These are phyloP conservation scores for Pitangus sulphuratus DNA, from an alignment of 2,797 vertebrate species.

Conservation along the genomic window DNA sequence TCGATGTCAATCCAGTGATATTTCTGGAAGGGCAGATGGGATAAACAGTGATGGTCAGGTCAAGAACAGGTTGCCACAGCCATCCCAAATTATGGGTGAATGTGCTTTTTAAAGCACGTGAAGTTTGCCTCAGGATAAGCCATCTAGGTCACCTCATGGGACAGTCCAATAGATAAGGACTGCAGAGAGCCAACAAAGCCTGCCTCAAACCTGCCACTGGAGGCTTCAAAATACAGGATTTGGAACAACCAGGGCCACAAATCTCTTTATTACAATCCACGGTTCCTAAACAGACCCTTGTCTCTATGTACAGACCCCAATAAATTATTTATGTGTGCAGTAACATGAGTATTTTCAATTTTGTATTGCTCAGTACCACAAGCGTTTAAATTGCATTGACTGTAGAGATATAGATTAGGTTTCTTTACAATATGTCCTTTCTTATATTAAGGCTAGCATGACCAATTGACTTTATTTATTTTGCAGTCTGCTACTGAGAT, in stretches of 20 bases:
- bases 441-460: slow-evolving; percentile 24
- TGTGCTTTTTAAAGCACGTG: not conserved
- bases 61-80: not conserved
- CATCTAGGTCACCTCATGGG: not conserved
- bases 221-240: not conserved
- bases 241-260: not conserved
- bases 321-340: not conserved
- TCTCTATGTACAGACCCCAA: not conserved
- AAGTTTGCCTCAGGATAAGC: not conserved
- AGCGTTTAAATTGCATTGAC: slow-evolving; percentile 49
- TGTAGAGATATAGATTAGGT: slow-evolving; percentile 39
- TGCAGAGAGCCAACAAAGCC: not conserved
- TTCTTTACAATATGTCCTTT: slow-evolving; percentile 48
- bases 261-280: not conserved
- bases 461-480: slow-evolving; percentile 42
- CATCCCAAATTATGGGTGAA: not conserved
- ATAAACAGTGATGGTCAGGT: not conserved
- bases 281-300: not conserved
- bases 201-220: not conserved
- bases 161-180: not conserved
- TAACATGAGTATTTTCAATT: slow-evolving; percentile 23
- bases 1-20: not conserved
- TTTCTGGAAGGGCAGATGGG: not conserved
- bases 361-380: not conserved
- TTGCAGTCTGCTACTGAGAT: slow-evolving; percentile 59